Base-by-base conservation (phyloP, 2,888 invertebrate species). In the Hirtodrosophila histrioides region DNA sequence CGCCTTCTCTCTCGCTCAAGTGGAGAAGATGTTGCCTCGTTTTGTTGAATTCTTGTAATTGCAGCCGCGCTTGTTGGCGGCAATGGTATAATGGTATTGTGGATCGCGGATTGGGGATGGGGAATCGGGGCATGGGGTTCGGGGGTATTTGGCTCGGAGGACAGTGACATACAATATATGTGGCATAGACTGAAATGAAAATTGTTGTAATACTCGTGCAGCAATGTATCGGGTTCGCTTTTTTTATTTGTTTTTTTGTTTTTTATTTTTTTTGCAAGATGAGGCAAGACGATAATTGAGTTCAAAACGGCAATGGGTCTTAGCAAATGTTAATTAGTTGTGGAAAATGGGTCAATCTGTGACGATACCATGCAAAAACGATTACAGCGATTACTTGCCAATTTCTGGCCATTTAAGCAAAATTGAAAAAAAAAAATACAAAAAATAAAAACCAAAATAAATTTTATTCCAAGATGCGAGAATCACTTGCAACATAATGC, bases 251-350 rank as follows among this genome's bases (percentile, higher is more conserved):
- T 27, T 27, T 27, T 27, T 27, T 27, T 27, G 27, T 45, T 49
- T 36, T n/a, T 41, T 24, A 11, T 27, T 44, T 56, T 57, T 41
- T 31, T 41, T 53, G 72, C 57, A 3, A 39, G 75, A 76, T 86
- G 81, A 73, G 78, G 88, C 69, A 87, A 83, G 68, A 83, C 63
- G 78, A 88, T 88, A 88, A 88, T 84, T 88, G 85, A 86, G 86
- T 85, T 78, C 79, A 87, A 82, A 81, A 53, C 81, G 71, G 61
- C 85, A 70, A 67, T 63, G 74, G 58, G 56, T 74, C 84, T 88
- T 88, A 75, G 83, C 75, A 83, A 83, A 83, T 88, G 88, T 86
- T 88, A 86, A 83, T 88, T 86, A 86, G 81, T 69, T 80, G 71
- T 57, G 62, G 55, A 75, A 84, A 77, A 87, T 83, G 70, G 86